Evolutionary conservation across 2,113 vertebrate genomes (phyloP), one percentile per base, ranked within the genome.

Genomic region (Aegithalos caudatus): DNA sequence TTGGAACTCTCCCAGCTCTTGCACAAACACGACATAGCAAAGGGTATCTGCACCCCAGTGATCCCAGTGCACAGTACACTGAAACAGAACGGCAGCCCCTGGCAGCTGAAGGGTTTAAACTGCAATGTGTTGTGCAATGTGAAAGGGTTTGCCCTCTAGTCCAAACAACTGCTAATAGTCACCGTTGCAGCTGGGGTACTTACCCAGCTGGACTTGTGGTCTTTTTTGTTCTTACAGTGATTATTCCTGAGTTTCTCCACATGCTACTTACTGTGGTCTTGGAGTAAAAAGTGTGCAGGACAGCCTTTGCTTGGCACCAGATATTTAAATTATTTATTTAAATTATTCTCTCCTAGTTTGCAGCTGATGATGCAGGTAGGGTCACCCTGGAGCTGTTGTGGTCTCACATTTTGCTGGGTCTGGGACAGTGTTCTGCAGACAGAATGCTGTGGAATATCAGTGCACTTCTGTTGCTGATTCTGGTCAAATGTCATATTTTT

Each of bases 401-500:
- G 66, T 79, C 50, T 86, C 72, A 78, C 33, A 42, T 61, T 31
- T 69, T 80, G 14, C 62, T 85, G 28, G 69, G 78, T 23, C 50
- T 8, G 5, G 37, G n/a, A 76, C 70, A 82, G 35, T 31, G 14
- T 76, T 37, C 81, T 48, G 45, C 53, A 91, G 88, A 40, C 82
- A 93, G 72, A 61, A 45, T 27, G 13, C 42, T 83, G 51, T 77
- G 67, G 71, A 73, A 80, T 58, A 27, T 51, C 38, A 51, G 62
- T 28, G 22, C 22, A 25, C 82, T 92, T 77, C 70, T 82, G 21
- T 35, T 73, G 33, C 74, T 90, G 62, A 72, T 2, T 7, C 9
- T 50, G 84, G 79, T 58, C 71, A 88, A 66, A 93, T 77, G 56
- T 62, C 51, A 3, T 51, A 70, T 73, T 92, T 91, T 95, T 70